A percentile compares a stretch with the other conserved stretches of the same genome.
These are phyloP conservation scores for Andinoacara biseriatus DNA, from an alignment of 2,113 vertebrate species.

Conservation along the genomic window DNA sequence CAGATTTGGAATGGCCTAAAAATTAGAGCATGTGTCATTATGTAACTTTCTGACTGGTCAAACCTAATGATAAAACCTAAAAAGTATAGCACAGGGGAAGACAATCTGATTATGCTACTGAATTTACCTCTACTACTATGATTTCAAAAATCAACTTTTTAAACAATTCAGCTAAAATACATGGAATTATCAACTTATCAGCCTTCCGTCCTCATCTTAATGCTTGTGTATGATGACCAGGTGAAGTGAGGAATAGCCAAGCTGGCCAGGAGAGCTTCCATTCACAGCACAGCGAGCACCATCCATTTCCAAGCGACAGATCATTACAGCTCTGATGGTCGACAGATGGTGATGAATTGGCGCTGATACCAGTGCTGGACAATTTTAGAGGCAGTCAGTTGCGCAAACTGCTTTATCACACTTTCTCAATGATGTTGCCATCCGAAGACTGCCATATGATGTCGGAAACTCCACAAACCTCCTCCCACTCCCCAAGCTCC, in stretches of 20 bases:
- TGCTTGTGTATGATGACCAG: slow-evolving; percentile 25
- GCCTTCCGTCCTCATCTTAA: slow-evolving; percentile 10
- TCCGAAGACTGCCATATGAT: slow-evolving; percentile 20
- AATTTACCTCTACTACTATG: not conserved
- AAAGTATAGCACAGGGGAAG: not conserved
- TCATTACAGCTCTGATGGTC: slow-evolving; percentile 66
- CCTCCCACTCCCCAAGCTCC: slow-evolving; percentile 11
- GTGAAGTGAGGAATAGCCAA: slow-evolving; percentile 45
- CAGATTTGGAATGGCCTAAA: not conserved
- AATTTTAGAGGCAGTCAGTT: slow-evolving; percentile 56
- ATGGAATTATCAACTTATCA: slow-evolving; percentile 10
- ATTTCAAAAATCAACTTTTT: not conserved
- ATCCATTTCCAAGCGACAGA: slow-evolving; percentile 69
- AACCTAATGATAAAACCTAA: not conserved
- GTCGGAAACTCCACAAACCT: slow-evolving; percentile 4
- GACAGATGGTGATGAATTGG: slow-evolving; percentile 73
- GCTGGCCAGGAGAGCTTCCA: slow-evolving; percentile 19
- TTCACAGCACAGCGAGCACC: slow-evolving; percentile 40
- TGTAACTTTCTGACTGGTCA: not conserved
- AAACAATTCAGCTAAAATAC: not conserved
- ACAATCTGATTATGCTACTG: not conserved
- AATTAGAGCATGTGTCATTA: not conserved
- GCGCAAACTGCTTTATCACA: slow-evolving; percentile 57
- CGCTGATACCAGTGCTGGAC: slow-evolving; percentile 38
- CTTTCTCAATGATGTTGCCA: slow-evolving; percentile 39